Conservation (phyloP, 92 coral and sea anemone genomes). For the Siderastrea radians region DNA sequence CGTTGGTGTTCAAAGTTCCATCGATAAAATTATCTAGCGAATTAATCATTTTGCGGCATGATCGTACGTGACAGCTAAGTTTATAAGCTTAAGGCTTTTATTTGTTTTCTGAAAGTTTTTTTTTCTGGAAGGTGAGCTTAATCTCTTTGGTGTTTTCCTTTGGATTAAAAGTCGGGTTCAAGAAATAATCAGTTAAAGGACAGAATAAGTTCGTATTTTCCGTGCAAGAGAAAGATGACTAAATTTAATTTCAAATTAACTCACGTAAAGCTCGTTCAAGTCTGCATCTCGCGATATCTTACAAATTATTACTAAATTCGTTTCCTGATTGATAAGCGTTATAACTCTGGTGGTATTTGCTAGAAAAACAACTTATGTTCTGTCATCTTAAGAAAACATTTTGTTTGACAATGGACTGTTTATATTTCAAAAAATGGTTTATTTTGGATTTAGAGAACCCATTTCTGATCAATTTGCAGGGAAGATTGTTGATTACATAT, state of each 20-base stretch:
- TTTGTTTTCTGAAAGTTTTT: not conserved
- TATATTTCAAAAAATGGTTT: not conserved
- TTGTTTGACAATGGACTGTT: conserved; percentile 20
- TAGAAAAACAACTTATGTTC: conserved; percentile 8
- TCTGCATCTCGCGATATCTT: too few species aligned
- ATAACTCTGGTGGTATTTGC: conserved; percentile 11
- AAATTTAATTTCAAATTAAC: not conserved
- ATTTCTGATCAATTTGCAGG: not conserved
- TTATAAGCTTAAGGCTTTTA: not conserved
- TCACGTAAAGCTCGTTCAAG: not conserved
- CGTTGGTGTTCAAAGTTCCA: not conserved
- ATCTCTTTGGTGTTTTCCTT: not conserved
- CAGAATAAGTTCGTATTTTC: not conserved
- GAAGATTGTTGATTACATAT: not conserved
- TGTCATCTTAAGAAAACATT: conserved; percentile 12
- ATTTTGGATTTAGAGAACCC: not conserved
- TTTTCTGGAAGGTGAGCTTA: not conserved
- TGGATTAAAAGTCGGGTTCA: not conserved
- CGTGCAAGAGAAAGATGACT: not conserved
- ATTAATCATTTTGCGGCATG: not conserved
- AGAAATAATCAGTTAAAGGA: not conserved
- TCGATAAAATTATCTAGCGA: conserved; percentile 6
- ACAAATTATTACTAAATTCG: too few species aligned
- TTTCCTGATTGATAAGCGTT: not conserved
- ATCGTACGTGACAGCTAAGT: conserved; percentile 21